Base-by-base conservation (phyloP, 2,797 vertebrate species). In the Poecilia picta region DNA sequence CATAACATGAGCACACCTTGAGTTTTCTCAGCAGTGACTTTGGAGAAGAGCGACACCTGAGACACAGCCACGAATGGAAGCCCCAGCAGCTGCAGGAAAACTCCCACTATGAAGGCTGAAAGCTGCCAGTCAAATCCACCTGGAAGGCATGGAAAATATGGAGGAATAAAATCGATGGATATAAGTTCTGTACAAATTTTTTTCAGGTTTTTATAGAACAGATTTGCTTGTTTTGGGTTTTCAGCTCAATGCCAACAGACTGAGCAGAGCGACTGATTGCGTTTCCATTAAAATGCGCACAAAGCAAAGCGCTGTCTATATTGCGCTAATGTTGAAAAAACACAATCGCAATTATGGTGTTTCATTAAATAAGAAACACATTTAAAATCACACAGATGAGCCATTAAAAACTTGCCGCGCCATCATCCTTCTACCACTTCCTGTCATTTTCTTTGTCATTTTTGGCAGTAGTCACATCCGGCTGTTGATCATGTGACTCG, bases 1-100 rank as follows among this genome's bases (percentile, higher is more conserved):
- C 11, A n/a, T 28, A 39, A 75, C 72, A 59, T n/a, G 23, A 55
- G 36, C 20, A 5, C 85, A 97, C 97, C 97, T 95, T 97, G 97
- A 15, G 96, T 97, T 89, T 95, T 96, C 88, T 96, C 96, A 7
- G 96, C 93, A 1, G 96, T 97, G 81, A 97, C 92, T 92, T 97
- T 97, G 76, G 97, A 97, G 90, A 97, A 97, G 77, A 97, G 95
- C 41, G 97, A 96, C 90, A 97, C 96, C 91, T 97, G 96, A 85
- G 96, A 96, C 82, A 97, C 96, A 0, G 96, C 95, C 10, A 97
- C 96, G 1, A 97, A 97, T 43, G 97, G 97, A 83, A 97, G 95
- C 13, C 96, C 97, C 87, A 97, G 92, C 89, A 97, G 94, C 94
- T 97, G 96, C 84, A 97, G 94, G 88, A 97, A 97, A 76, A 97